Conservation (phyloP, 2,797 vertebrate genomes). For the Enteromius paludinosus region DNA sequence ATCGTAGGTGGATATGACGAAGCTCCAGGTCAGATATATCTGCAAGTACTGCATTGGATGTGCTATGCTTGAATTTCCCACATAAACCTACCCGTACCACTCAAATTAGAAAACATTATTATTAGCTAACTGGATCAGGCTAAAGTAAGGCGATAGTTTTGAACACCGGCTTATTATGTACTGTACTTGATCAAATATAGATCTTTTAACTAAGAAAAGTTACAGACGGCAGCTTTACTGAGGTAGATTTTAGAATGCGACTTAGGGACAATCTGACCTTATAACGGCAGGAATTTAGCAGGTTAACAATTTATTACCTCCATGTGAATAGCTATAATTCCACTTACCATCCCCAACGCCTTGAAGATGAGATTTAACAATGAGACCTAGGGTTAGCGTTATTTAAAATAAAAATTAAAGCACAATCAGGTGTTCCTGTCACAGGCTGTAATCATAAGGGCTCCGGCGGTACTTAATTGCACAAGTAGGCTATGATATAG, state of each 20-base stretch:
- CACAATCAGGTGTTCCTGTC: slow-evolving; percentile 27
- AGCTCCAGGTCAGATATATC: no score
- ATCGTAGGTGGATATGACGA: no score
- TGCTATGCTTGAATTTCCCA: no score
- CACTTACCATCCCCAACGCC: slow-evolving; percentile 25
- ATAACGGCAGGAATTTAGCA: background rate
- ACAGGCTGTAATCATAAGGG: slow-evolving; percentile 26
- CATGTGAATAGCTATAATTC: slow-evolving; percentile 24
- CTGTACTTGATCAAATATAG: no score
- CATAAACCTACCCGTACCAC: no score
- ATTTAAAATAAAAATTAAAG: background rate
- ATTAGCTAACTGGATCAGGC: no score
- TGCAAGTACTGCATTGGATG: no score
- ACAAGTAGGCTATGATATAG: slow-evolving; percentile 39
- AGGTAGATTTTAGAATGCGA: background rate
- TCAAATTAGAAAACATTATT: no score
- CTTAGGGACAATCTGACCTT: background rate
- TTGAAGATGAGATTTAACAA: slow-evolving; percentile 31
- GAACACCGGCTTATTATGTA: no score
- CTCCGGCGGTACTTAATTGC: slow-evolving; percentile 55
- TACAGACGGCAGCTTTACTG: no score
- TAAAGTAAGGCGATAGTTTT: no score
- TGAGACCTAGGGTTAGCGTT: background rate
- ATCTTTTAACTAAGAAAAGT: no score
- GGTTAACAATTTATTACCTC: slow-evolving; percentile 28